Evolutionary conservation across 1,140 invertebrate genomes (phyloP).

Genomic region (Zophobas morio): DNA sequence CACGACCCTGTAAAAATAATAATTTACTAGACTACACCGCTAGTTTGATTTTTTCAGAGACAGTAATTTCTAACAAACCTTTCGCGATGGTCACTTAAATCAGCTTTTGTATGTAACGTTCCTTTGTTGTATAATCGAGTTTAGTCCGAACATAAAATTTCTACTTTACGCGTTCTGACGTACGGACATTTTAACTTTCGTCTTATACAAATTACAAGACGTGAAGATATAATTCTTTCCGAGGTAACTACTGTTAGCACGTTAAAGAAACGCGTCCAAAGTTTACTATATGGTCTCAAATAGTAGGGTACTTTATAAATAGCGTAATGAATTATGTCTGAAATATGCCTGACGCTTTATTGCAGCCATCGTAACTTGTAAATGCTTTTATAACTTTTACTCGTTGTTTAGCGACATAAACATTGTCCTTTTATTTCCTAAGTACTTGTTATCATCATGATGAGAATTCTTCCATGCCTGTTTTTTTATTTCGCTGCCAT

Average conservation of each 20-base stretch:
- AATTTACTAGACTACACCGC: too few relatives aligned
- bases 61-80: too few relatives aligned
- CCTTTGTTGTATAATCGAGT: constrained; percentile 43
- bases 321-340: constrained; percentile 44
- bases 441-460: constrained; percentile 32
- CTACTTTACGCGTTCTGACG: constrained; percentile 38
- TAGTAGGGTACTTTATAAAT: constrained; percentile 45
- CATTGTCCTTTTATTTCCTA: constrained; percentile 37
- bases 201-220: constrained; percentile 43
- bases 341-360: constrained; percentile 39
- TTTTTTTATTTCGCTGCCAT: constrained; percentile 19
- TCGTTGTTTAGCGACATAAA: constrained; percentile 41
- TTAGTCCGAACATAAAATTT: constrained; percentile 45
- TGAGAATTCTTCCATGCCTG: constrained; percentile 25
- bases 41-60: too few relatives aligned
- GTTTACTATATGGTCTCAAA: constrained; percentile 32
- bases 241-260: constrained; percentile 43
- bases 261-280: constrained; percentile 32
- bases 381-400: constrained; percentile 45
- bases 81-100: constrained; percentile 21
- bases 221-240: constrained; percentile 30
- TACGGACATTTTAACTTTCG: constrained; percentile 45
- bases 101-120: constrained; percentile 29
- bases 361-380: constrained; percentile 45
- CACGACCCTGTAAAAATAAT: background rate